Evolutionary conservation across 2,888 invertebrate genomes (phyloP).

Genomic region (Bedellia somnulentella): DNA sequence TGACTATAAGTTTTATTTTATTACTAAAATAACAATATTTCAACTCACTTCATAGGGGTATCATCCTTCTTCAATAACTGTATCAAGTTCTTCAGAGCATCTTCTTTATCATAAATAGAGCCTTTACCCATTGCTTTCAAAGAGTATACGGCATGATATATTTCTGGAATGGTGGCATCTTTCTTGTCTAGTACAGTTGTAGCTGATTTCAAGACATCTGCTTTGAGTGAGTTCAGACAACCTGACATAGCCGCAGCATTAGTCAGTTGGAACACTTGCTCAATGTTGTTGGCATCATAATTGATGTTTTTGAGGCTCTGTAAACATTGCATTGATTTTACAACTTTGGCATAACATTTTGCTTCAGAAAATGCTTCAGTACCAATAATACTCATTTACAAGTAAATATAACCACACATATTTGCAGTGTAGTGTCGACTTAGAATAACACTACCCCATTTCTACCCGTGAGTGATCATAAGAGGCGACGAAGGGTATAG

Average conservation of each 20-base stretch:
- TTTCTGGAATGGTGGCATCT: slow-evolving; percentile 66
- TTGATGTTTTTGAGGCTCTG: slow-evolving; percentile 33
- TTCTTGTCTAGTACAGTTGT: slow-evolving; percentile 66
- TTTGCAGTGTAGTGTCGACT: no score
- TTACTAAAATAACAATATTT: no score
- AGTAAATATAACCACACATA: not conserved
- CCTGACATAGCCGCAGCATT: slow-evolving; percentile 63
- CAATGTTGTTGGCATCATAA: slow-evolving; percentile 39
- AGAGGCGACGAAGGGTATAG: slow-evolving; percentile 1
- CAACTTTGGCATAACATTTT: not conserved
- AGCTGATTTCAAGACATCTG: slow-evolving; percentile 48
- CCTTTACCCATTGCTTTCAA: slow-evolving; percentile 69
- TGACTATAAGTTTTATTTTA: not conserved
- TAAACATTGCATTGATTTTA: no score
- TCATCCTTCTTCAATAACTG: slow-evolving; percentile 84
- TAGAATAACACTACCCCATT: no score
- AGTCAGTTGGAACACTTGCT: slow-evolving; percentile 68
- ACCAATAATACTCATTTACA: not conserved
- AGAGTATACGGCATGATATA: slow-evolving; percentile 74
- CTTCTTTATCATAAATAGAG: slow-evolving; percentile 64
- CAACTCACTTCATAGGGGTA: slow-evolving; percentile 66
- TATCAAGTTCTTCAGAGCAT: slow-evolving; percentile 72
- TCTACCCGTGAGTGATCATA: no score
- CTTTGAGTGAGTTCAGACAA: slow-evolving; percentile 50
- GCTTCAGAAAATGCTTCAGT: not conserved